These are phyloP conservation scores for Lagenorhynchus albirostris DNA, from an alignment of 2,113 vertebrate genomes.

Conservation along the genomic window DNA sequence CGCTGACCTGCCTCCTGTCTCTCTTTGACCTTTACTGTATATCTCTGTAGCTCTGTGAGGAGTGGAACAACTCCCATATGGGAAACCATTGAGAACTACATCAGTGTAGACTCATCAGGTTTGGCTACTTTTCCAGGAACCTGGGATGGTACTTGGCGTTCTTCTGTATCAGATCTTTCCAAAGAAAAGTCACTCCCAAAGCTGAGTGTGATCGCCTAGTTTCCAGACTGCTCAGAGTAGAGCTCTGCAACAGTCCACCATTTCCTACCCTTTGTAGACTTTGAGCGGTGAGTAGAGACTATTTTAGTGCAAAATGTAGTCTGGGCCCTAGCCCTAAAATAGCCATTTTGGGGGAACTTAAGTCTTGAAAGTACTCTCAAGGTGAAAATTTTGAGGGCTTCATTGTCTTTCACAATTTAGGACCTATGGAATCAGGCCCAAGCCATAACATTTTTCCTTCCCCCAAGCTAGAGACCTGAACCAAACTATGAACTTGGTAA, in stretches of 20 bases:
- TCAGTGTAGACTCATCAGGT: background rate
- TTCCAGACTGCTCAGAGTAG: background rate
- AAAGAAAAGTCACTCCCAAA: background rate
- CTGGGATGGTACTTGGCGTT: background rate
- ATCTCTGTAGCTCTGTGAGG: background rate
- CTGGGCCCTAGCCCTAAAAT: background rate
- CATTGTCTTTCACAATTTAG: background rate
- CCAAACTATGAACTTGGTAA: background rate
- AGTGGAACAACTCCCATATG: background rate
- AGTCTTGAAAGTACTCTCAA: background rate
- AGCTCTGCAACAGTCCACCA: background rate
- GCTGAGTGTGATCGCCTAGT: background rate
- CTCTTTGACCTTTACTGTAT: background rate
- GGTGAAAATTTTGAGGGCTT: background rate
- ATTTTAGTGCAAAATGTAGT: background rate
- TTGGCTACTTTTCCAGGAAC: background rate
- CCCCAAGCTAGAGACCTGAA: background rate
- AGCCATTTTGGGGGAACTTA: background rate
- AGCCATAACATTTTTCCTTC: background rate
- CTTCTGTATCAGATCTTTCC: background rate
- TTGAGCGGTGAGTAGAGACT: background rate
- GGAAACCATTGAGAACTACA: background rate
- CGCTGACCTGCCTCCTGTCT: background rate
- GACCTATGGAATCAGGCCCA: background rate
- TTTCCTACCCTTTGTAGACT: background rate